phyloP scores from a whole-genome alignment of 2,797 vertebrate species.

The Sternotherus odoratus region DNA sequence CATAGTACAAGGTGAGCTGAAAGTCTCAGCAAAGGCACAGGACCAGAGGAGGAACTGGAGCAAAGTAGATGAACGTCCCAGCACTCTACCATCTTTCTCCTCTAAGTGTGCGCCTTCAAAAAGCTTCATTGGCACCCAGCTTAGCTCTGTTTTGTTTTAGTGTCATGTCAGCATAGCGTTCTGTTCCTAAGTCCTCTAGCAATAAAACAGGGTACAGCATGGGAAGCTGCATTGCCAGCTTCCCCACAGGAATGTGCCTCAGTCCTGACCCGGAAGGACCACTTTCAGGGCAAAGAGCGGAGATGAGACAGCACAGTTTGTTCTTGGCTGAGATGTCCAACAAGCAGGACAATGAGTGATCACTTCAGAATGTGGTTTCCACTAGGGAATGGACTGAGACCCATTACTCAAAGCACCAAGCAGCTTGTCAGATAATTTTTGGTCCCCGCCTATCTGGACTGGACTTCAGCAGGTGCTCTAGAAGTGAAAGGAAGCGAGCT shows the following conservation, averaged over 20 bases:
- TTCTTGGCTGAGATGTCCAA: neutral
- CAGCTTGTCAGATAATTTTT: neutral
- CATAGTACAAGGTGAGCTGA: too few relatives aligned
- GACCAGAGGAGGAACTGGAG: too few relatives aligned
- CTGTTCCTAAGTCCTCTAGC: neutral
- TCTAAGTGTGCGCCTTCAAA: too few relatives aligned
- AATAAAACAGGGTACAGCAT: neutral
- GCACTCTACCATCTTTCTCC: too few relatives aligned
- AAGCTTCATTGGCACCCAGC: too few relatives aligned
- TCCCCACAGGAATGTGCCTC: neutral
- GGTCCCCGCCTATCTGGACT: accelerated
- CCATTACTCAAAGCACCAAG: neutral
- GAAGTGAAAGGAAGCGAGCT: neutral
- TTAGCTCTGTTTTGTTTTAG: too few relatives aligned
- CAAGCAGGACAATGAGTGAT: neutral
- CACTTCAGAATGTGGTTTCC: neutral
- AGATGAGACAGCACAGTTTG: too few relatives aligned
- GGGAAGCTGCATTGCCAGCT: neutral
- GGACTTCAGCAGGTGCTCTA: neutral
- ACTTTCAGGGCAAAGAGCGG: neutral
- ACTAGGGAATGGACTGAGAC: neutral
- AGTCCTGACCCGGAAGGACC: neutral
- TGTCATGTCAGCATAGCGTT: neutral
- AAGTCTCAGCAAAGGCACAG: too few relatives aligned
- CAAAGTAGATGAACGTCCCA: too few relatives aligned